phyloP scores from a whole-genome alignment of 2,797 vertebrate genomes.

The Tauraco hartlaubi region DNA sequence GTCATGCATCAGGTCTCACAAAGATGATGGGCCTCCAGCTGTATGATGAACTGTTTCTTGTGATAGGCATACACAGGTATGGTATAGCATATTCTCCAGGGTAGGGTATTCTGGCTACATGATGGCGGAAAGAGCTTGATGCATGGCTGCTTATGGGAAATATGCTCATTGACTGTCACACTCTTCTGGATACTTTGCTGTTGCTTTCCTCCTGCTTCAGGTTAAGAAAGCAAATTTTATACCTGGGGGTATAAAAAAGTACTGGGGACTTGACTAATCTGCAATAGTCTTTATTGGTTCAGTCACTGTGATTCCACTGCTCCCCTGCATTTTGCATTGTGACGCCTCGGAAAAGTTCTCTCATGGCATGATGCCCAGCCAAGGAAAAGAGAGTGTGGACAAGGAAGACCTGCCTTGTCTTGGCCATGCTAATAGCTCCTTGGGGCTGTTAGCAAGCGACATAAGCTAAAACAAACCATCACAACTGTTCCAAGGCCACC shows the following conservation, averaged over 20 bases:
- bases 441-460: neutral
- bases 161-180: neutral
- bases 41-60: fast-evolving
- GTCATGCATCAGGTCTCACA: neutral
- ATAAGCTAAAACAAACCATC: neutral
- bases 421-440: neutral
- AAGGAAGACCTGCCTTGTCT: neutral
- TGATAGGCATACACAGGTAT: neutral
- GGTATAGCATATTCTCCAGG: neutral
- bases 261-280: neutral
- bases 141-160: neutral
- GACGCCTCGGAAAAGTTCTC: neutral
- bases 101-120: neutral
- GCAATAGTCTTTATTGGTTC: neutral
- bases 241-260: no score
- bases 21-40: neutral
- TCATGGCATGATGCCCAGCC: fast-evolving
- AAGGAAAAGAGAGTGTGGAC: neutral
- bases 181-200: neutral
- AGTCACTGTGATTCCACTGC: neutral
- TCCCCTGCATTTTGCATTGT: neutral
- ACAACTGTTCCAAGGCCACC: neutral
- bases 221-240: neutral
- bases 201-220: neutral
- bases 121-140: neutral